Evolutionary conservation across 1,140 invertebrate species (phyloP), one percentile per base, ranked within the genome.

Genomic region (Solen grandis): DNA sequence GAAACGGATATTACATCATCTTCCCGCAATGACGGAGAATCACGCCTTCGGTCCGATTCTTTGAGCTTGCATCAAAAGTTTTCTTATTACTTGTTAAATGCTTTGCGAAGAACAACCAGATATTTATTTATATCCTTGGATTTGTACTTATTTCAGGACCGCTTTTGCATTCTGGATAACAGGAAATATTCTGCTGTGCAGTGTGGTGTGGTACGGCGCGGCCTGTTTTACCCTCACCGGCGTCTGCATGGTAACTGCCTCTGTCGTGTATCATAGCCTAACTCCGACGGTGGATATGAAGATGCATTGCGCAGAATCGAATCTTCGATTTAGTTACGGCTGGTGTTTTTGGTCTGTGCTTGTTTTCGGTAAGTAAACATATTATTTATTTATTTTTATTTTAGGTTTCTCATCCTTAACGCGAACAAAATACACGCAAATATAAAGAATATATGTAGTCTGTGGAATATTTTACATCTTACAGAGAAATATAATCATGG

Each of bases 261-360:
- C 54, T 3, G 50, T 70, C 5, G 36, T 84, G 0, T 86, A 86
- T 54, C 68, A 82, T 41, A 31, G 41, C 14, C 62, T 84, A 14
- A 70, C 81, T 36, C 82, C 85, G 1, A n/a, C 29, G 1, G 5
- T n/a, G 14, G 52, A 25, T 0, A 38, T 86, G 29, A 74, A 38
- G 31, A 80, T 86, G 46, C 83, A 78, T 5, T 79, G 81, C 54
- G 55, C 59, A 25, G 82, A 84, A 35, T 79, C 69, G 3, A 54
- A 38, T 25, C 59, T 86, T 14, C 33, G 13, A 22, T 38, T 86
- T 2, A 55, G 62, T 14, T 86, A 82, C 59, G 85, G 83, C n/a
- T 86, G 85, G 85, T 86, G 82, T 52, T 82, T 86, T 62, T 86
- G 85, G 82, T 62, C 81, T 2, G 59, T 33, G 2, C 52, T 81